These are phyloP conservation scores for Engystomops pustulosus DNA, from an alignment of 2,113 vertebrate species.

Conservation along the genomic window DNA sequence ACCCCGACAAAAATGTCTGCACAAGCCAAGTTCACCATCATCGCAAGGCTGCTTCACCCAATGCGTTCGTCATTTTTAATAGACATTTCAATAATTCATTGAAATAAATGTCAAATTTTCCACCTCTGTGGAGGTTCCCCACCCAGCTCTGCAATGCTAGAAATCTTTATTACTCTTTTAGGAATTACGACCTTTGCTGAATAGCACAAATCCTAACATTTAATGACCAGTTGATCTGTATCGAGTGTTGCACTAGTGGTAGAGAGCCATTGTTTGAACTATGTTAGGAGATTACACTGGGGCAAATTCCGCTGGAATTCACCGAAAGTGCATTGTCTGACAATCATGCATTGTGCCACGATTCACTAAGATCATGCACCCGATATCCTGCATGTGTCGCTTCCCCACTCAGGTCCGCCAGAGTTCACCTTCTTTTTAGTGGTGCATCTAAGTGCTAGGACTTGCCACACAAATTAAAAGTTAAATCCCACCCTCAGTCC, in stretches of 20 bases:
- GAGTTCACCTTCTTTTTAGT: too few relatives aligned
- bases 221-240: not conserved
- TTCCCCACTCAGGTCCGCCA: too few relatives aligned
- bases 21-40: slow-evolving; percentile 13
- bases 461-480: too few relatives aligned
- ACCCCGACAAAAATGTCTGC: slow-evolving; percentile 19
- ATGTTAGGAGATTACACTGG: too few relatives aligned
- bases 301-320: too few relatives aligned
- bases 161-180: slow-evolving; percentile 7
- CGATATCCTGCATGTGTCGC: too few relatives aligned
- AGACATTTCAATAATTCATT: slow-evolving; percentile 10
- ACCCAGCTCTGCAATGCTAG: slow-evolving; percentile 34
- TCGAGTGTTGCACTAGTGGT: not conserved
- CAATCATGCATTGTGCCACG: too few relatives aligned
- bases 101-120: slow-evolving; percentile 22
- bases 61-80: slow-evolving; percentile 12
- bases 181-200: slow-evolving; percentile 3
- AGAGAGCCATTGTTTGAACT: too few relatives aligned
- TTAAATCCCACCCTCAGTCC: too few relatives aligned
- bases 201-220: slow-evolving; percentile 4
- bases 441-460: too few relatives aligned
- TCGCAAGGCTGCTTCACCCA: not conserved
- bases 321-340: too few relatives aligned
- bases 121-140: slow-evolving; percentile 5
- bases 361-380: too few relatives aligned